A percentile compares a stretch with the other conserved stretches of the same genome.
Evolutionary conservation across 2,888 invertebrate genomes (phyloP).

Genomic region (Eudasyphora cyanicolor): DNA sequence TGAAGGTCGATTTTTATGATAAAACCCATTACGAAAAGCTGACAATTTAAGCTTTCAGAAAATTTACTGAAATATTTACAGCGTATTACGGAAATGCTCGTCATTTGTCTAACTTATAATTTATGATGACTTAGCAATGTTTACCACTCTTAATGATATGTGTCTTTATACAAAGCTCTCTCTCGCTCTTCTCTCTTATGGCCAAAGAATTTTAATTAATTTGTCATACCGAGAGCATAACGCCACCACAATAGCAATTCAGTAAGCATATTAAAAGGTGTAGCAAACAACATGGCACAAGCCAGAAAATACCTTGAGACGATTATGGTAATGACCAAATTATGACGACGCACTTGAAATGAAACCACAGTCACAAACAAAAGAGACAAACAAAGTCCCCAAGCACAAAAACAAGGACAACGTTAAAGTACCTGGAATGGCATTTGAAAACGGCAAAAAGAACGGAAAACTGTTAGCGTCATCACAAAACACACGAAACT

Average conservation of each 20-base stretch:
- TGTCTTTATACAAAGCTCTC: no score
- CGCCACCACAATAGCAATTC: neutral
- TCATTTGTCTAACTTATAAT: neutral
- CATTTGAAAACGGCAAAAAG: neutral
- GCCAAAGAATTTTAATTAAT: neutral
- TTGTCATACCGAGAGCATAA: neutral
- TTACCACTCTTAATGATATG: neutral
- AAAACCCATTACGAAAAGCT: neutral
- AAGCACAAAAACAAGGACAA: neutral
- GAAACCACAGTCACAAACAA: neutral
- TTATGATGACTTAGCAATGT: neutral
- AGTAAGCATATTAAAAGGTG: neutral
- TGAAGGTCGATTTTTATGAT: neutral
- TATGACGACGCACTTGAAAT: neutral
- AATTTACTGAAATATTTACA: neutral
- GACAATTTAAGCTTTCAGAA: neutral
- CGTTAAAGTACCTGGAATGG: neutral
- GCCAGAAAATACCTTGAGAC: neutral
- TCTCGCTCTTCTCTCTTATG: neutral
- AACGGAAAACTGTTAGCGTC: constrained; percentile 10
- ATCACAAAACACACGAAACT: constrained; percentile 12
- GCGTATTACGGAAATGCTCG: neutral
- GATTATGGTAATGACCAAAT: constrained; percentile 11
- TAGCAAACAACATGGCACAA: neutral
- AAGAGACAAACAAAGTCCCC: neutral